Conservation (phyloP, 2,113 vertebrate species). For the Rhinopomastus cyanomelas region DNA sequence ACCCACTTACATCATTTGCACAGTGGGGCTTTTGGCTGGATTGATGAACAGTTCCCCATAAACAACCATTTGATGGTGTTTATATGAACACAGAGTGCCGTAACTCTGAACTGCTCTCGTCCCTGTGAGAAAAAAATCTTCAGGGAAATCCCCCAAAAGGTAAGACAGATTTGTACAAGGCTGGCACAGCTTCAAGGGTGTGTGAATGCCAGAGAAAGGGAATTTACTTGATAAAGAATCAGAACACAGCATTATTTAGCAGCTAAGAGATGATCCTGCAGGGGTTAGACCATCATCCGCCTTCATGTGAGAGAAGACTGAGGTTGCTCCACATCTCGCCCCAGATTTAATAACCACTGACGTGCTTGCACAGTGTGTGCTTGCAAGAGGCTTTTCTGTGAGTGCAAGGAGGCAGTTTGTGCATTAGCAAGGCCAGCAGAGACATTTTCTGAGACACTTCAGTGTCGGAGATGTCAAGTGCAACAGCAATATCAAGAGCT, state of each 20-base stretch:
- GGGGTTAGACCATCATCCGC: not conserved
- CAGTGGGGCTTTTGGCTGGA: not conserved
- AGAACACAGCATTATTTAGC: slow-evolving; percentile 11
- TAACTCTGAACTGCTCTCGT: slow-evolving; percentile 4
- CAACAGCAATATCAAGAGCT: slow-evolving; percentile 5
- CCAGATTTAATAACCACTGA: slow-evolving; percentile 35
- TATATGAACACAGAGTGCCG: not conserved
- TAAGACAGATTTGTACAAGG: slow-evolving; percentile 9
- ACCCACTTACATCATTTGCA: not conserved
- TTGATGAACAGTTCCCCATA: not conserved
- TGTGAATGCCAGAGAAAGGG: not conserved
- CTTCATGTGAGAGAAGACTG: not conserved
- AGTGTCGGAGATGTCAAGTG: slow-evolving; percentile 8
- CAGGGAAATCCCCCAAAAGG: slow-evolving; percentile 6
- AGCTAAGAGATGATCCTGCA: slow-evolving; percentile 11
- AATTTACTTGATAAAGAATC: not conserved
- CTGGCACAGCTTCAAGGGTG: not conserved
- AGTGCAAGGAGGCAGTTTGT: slow-evolving; percentile 37
- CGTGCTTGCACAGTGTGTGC: slow-evolving; percentile 30
- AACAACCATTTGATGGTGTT: not conserved
- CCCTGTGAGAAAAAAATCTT: not conserved
- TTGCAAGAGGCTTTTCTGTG: slow-evolving; percentile 19
- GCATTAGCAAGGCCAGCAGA: slow-evolving; percentile 22
- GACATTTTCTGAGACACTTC: not conserved
- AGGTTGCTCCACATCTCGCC: not conserved